Percentiles rank a stretch among this genome's conserved stretches.
Evolutionary conservation across 2,797 vertebrate genomes (phyloP).

Genomic region (Liasis olivaceus): DNA sequence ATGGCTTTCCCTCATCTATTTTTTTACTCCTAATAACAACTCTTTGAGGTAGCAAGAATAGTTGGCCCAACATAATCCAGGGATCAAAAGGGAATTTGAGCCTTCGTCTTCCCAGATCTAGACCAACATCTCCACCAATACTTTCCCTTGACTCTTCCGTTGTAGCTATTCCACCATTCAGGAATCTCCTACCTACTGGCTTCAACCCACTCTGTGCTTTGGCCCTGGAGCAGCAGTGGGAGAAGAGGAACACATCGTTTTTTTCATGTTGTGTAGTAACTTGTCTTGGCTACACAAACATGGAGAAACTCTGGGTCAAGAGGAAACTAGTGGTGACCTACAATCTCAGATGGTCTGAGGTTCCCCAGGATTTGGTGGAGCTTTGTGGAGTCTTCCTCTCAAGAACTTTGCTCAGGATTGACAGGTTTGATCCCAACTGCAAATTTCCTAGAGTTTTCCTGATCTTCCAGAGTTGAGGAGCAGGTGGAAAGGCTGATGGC

Average conservation of each 20-base stretch:
- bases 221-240: not conserved
- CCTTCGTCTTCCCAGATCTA: too few species aligned
- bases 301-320: not conserved
- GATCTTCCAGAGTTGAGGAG: not conserved
- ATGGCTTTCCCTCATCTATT: too few species aligned
- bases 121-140: too few species aligned
- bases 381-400: not conserved
- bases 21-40: too few species aligned
- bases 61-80: too few species aligned
- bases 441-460: not conserved
- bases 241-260: not conserved
- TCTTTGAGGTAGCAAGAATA: too few species aligned
- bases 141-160: not conserved
- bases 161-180: not conserved
- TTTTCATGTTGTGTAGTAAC: not conserved
- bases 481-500: not conserved
- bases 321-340: not conserved
- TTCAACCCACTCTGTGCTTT: not conserved
- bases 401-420: not conserved
- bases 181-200: not conserved
- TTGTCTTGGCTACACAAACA: not conserved
- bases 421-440: not conserved
- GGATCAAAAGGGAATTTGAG: too few species aligned
- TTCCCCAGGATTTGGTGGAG: not conserved
- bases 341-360: not conserved